Evolutionary conservation across 2,797 vertebrate species (phyloP).

Genomic region (Onychomys arenicola): DNA sequence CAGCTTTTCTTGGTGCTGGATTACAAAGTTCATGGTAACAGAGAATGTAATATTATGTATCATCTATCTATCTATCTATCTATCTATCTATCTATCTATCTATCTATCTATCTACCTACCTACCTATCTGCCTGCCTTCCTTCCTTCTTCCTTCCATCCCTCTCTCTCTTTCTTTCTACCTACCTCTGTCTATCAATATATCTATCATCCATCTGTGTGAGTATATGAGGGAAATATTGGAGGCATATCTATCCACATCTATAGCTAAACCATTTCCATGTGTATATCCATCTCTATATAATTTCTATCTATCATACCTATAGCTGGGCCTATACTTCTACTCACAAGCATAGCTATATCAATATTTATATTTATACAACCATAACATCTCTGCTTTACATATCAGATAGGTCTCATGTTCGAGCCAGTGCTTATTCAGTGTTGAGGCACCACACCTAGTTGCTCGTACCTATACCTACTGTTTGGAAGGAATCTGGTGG

Average conservation of each 20-base stretch:
- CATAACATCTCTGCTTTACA: neutral
- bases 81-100: neutral
- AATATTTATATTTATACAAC: neutral
- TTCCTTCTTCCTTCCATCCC: too few relatives aligned
- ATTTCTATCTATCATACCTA: neutral
- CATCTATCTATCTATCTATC: neutral
- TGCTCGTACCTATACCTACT: neutral
- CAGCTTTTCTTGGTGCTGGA: neutral
- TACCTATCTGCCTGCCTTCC: neutral
- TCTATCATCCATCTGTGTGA: neutral
- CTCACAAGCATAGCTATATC: neutral
- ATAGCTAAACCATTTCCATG: neutral
- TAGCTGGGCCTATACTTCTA: neutral
- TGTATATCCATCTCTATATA: neutral
- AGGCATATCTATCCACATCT: neutral
- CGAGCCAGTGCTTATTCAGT: neutral
- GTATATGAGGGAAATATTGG: neutral
- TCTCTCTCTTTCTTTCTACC: too few relatives aligned
- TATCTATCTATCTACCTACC: too few relatives aligned
- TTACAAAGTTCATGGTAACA: neutral
- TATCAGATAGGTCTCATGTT: neutral
- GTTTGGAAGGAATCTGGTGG: too few relatives aligned
- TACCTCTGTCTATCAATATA: neutral
- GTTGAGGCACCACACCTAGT: neutral
- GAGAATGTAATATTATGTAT: neutral